A percentile compares a stretch with the other conserved stretches of the same genome.
These are phyloP conservation scores for Butorides virescens DNA, from an alignment of 2,113 vertebrate genomes.

Conservation along the genomic window DNA sequence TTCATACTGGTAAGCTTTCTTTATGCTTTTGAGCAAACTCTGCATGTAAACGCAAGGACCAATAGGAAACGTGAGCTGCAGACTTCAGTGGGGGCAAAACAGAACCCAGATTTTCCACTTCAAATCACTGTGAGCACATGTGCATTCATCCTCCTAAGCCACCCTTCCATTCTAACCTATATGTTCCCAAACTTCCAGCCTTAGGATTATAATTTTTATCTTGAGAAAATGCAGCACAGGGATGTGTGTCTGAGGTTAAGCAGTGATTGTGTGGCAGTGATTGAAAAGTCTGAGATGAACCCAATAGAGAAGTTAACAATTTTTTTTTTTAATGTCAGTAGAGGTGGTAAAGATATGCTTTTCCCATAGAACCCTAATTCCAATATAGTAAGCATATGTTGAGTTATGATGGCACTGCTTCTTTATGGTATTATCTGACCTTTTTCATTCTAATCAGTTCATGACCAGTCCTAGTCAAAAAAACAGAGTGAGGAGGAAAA, in stretches of 20 bases:
- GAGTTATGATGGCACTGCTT: neutral
- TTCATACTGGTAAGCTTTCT: neutral
- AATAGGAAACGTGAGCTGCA: rapidly evolving
- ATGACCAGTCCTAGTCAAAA: neutral
- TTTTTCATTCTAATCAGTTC: neutral
- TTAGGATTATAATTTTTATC: neutral
- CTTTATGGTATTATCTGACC: neutral
- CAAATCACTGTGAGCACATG: neutral
- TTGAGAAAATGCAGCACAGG: neutral
- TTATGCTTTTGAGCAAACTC: neutral
- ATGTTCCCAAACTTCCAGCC: neutral
- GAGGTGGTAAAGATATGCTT: neutral
- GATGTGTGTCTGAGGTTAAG: neutral
- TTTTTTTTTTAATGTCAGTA: neutral
- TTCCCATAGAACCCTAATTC: no score
- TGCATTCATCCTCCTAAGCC: neutral
- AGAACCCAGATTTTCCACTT: neutral
- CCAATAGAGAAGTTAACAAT: neutral
- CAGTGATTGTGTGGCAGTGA: neutral
- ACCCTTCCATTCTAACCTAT: neutral
- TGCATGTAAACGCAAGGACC: neutral
- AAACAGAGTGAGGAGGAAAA: neutral
- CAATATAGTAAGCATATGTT: neutral
- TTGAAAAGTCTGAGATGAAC: neutral
- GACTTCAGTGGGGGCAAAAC: neutral